A percentile compares a stretch with the other conserved stretches of the same genome.
Evolutionary conservation across 1,140 invertebrate genomes (phyloP).

Genomic region (Neodiprion pinetum): DNA sequence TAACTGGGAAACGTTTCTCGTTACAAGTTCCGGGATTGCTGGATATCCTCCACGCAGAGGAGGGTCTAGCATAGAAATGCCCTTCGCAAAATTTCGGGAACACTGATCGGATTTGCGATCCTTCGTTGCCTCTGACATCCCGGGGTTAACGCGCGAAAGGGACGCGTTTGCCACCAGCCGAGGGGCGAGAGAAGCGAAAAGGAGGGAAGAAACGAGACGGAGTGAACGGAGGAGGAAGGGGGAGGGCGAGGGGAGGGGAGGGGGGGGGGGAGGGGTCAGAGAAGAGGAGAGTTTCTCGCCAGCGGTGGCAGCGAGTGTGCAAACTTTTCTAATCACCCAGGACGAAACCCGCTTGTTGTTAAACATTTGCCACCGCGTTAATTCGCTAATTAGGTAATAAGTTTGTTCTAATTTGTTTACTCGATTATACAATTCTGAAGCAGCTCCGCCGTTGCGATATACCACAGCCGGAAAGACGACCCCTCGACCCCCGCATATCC

Average conservation of each 20-base stretch:
- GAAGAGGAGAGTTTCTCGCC: too few relatives aligned
- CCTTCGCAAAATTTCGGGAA: neutral
- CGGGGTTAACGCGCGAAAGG: too few relatives aligned
- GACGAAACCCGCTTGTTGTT: neutral
- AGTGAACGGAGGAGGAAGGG: too few relatives aligned
- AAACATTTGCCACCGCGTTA: slow-evolving; percentile 4
- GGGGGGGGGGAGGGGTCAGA: too few relatives aligned
- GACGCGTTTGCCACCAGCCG: too few relatives aligned
- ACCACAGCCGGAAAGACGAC: neutral
- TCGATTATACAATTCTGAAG: neutral
- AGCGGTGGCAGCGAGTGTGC: neutral
- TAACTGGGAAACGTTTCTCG: neutral
- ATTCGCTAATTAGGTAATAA: slow-evolving; percentile 7
- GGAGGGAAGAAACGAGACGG: too few relatives aligned
- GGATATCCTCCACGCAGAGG: neutral
- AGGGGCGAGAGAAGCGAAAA: too few relatives aligned
- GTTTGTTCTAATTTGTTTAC: slow-evolving; percentile 5
- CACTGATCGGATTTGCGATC: neutral
- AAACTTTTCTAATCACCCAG: slow-evolving; percentile 7
- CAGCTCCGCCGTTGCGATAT: neutral
- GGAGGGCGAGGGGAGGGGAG: too few relatives aligned
- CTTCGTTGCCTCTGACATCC: too few relatives aligned
- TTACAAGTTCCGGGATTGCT: neutral
- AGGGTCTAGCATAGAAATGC: neutral
- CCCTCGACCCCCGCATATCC: neutral